Percentiles rank a stretch among this genome's conserved stretches.
Evolutionary conservation across 2,797 vertebrate genomes (phyloP).

Genomic region (Epinephelus awoara): DNA sequence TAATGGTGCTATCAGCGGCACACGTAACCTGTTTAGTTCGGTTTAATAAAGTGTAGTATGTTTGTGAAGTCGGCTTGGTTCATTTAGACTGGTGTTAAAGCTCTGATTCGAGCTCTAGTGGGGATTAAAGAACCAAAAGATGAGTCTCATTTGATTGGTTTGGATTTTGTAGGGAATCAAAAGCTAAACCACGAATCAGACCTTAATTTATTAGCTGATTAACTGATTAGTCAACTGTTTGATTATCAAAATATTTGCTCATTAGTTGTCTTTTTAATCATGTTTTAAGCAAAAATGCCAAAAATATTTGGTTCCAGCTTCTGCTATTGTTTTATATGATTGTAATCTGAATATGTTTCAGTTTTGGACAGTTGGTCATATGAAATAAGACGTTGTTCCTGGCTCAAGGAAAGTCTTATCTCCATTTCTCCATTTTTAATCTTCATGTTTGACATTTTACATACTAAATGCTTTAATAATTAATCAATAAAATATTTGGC

Average conservation of each 20-base stretch:
- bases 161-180: constrained; percentile 1
- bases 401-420: neutral
- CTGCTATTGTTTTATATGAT: neutral
- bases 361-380: neutral
- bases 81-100: too few relatives aligned
- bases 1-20: neutral
- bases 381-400: neutral
- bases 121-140: neutral
- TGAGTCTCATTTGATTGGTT: neutral
- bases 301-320: neutral
- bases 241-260: neutral
- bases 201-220: neutral
- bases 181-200: neutral
- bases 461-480: neutral
- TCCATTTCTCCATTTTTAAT: neutral
- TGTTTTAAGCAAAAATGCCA: neutral
- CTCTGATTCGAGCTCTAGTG: neutral
- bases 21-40: neutral
- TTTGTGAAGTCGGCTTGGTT: neutral
- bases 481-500: neutral
- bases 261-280: neutral
- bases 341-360: neutral
- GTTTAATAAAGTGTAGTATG: neutral
- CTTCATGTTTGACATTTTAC: too few relatives aligned
- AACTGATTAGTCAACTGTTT: neutral